A percentile compares a stretch with the other conserved stretches of the same genome.
Conservation (phyloP, 2,888 invertebrate species). For the Leptothorax acervorum region DNA sequence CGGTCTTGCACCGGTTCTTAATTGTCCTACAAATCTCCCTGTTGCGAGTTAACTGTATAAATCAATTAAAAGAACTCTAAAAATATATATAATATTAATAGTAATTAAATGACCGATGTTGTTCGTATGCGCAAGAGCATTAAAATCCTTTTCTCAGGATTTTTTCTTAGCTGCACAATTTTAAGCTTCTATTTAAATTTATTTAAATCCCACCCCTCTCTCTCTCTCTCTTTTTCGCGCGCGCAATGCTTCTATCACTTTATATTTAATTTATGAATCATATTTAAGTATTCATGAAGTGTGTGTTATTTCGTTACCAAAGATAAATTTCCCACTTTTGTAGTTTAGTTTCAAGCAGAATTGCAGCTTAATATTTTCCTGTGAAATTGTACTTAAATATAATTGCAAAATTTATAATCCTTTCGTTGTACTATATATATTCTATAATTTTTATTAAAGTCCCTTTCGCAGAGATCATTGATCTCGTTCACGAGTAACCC, state of each 20-base stretch:
- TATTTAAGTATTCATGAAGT: not conserved
- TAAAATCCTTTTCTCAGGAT: not conserved
- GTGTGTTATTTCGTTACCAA: not conserved
- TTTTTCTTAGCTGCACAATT: not conserved
- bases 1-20: conserved; percentile 2
- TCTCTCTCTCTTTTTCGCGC: not conserved
- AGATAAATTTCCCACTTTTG: not conserved
- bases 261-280: not conserved
- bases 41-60: not conserved
- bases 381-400: not conserved
- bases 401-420: not conserved
- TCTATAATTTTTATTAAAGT: not conserved
- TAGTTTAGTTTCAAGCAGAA: not conserved
- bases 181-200: not conserved
- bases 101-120: not conserved
- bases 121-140: too few relatives aligned
- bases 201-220: not conserved
- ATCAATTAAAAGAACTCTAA: not conserved
- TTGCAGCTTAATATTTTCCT: not conserved
- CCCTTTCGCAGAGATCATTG: conserved; percentile 4
- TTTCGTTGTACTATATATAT: not conserved
- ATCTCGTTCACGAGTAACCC: not conserved
- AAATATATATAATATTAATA: not conserved
- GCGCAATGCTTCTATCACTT: not conserved
- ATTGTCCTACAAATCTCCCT: not conserved